A percentile compares a stretch with the other conserved stretches of the same genome.
phyloP scores from a whole-genome alignment of 2,888 invertebrate genomes.

The Nebria salina region DNA sequence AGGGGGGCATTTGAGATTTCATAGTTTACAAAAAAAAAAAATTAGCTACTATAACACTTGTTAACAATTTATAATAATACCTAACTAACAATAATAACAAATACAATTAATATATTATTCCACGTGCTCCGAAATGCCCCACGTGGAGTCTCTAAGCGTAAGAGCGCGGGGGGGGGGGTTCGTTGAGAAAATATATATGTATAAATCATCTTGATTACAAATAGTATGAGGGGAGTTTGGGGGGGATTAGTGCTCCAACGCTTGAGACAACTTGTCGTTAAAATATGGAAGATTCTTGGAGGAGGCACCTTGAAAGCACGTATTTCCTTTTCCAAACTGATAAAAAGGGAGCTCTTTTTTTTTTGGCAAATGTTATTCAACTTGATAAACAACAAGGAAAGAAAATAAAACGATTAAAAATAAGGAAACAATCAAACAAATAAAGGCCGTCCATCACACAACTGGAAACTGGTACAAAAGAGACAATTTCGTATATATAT shows the following conservation, averaged over 20 bases:
- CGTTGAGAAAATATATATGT: background rate
- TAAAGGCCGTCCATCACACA: background rate
- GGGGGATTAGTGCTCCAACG: background rate
- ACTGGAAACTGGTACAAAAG: too few species aligned
- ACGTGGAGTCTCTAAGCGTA: background rate
- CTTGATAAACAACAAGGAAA: background rate
- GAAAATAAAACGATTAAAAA: background rate
- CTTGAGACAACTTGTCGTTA: background rate
- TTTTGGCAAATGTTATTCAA: slow-evolving; percentile 1
- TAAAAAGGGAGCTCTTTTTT: background rate
- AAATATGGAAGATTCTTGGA: background rate
- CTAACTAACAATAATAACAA: slow-evolving; percentile 42
- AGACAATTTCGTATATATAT: too few species aligned
- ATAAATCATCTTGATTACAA: background rate
- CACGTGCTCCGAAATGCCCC: background rate
- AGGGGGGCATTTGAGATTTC: slow-evolving; percentile 23
- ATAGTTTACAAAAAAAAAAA: slow-evolving; percentile 24
- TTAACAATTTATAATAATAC: slow-evolving; percentile 32
- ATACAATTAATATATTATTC: slow-evolving; percentile 22
- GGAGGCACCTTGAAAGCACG: background rate
- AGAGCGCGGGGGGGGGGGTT: background rate
- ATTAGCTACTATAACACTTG: slow-evolving; percentile 34
- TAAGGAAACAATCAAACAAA: background rate
- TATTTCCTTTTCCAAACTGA: background rate
- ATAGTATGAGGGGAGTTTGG: background rate